Evolutionary conservation across 2,888 invertebrate species (phyloP), one percentile per base, ranked within the genome.

Genomic region (Bombylius discolor): DNA sequence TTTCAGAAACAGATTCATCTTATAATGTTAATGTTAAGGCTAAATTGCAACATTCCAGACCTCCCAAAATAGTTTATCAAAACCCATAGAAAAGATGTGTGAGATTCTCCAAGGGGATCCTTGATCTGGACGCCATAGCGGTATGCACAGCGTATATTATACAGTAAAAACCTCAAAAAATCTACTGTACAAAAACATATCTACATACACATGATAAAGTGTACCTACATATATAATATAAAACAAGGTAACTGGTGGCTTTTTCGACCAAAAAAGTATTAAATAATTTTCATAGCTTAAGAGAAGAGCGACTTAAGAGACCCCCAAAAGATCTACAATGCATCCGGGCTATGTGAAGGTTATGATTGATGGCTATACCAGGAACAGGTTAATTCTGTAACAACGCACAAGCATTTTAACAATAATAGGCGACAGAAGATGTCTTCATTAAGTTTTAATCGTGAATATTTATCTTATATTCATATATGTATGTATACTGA

Each of bases 381-480:
- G 42, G 53, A 57, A 59, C 55, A 55, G 56, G 56, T 59, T 59
- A 49, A 46, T 32, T 46, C 47, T 34, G 47, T 46, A 46, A 51
- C 55, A 42, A 23, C 52, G 57, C 52, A 36, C 55, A 55, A 53
- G 53, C 31, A 55, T 53, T 23, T 23, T 23, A 51, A 48, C 39
- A 56, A 52, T 53, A 57, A 59, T 59, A 59, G 59, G 51, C 59
- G 59, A 57, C 59, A 57, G 55, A 55, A 59, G 59, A 59, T 59
- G 59, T 59, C 59, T 59, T 59, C 56, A 59, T 59, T 59, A 55
- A 49, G 51, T 14, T 50, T 51, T 55, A 51, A 55, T 55, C 51
- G 51, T 47, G 11, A 45, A 33, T 50, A 46, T 49, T n/a, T 49
- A 45, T 44, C 39, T 54, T n/a, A 14, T 49, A 4, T 53, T 14